A percentile compares a stretch with the other conserved stretches of the same genome.
These are phyloP conservation scores for Synanthedon vespiformis DNA, from an alignment of 2,888 invertebrate species.

Conservation along the genomic window DNA sequence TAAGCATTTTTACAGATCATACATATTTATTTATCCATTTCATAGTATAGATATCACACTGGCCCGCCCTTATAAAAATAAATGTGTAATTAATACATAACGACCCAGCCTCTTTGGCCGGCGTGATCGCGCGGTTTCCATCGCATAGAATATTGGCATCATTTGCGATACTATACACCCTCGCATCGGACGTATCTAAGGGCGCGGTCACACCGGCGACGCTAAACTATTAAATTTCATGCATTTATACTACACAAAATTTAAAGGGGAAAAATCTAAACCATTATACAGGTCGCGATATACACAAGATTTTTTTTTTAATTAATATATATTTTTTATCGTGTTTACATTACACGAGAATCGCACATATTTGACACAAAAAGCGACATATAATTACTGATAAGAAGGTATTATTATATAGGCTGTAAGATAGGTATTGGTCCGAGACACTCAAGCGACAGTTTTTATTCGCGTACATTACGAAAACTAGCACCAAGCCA, in stretches of 20 bases:
- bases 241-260: constrained; percentile 28
- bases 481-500: constrained; percentile 65
- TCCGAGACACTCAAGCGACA: constrained; percentile 66
- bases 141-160: constrained; percentile 54
- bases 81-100: constrained; percentile 60
- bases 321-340: constrained; percentile 39
- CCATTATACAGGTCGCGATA: constrained; percentile 67
- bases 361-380: constrained; percentile 71
- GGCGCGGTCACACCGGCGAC: constrained; percentile 44
- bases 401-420: constrained; percentile 28
- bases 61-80: constrained; percentile 72
- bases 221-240: constrained; percentile 41
- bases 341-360: constrained; percentile 60
- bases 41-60: constrained; percentile 71
- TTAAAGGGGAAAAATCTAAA: constrained; percentile 59
- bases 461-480: constrained; percentile 46
- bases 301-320: constrained; percentile 46
- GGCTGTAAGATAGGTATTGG: constrained; percentile 61
- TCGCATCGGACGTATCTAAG: constrained; percentile 52
- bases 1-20: constrained; percentile 70
- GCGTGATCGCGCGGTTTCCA: constrained; percentile 40
- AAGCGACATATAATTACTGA: constrained; percentile 61
- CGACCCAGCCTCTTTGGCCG: constrained; percentile 51
- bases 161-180: constrained; percentile 42
- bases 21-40: constrained; percentile 71